Conservation (phyloP, 2,797 vertebrate genomes). For the Pogoniulus pusillus region DNA sequence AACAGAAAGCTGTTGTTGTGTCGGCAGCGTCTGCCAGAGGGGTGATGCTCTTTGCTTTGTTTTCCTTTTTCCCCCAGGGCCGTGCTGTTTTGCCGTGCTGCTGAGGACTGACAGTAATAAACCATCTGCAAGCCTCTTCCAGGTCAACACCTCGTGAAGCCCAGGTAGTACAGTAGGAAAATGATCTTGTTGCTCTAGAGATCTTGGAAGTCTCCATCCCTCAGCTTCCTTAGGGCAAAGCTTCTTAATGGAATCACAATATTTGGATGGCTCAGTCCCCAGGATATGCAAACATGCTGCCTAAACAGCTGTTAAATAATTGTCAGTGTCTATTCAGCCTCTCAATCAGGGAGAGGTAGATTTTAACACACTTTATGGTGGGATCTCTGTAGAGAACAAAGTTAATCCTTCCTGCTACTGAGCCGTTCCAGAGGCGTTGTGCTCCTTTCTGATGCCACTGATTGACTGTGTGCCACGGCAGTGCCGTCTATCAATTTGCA, state of each 20-base stretch:
- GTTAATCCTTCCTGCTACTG: not conserved
- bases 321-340: constrained; percentile 43
- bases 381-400: not conserved
- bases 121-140: not conserved
- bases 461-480: not conserved
- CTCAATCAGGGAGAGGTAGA: constrained; percentile 16
- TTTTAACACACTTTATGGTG: constrained; percentile 15
- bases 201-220: not conserved
- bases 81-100: not conserved
- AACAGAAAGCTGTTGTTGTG: not conserved
- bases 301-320: constrained; percentile 63
- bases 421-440: not conserved
- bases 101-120: not conserved
- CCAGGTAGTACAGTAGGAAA: not conserved
- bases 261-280: constrained; percentile 45
- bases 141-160: not conserved
- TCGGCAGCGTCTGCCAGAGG: not conserved
- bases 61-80: not conserved
- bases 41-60: not conserved
- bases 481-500: not conserved
- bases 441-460: not conserved
- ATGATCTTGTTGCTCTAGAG: not conserved
- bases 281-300: constrained; percentile 39
- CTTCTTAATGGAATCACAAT: constrained; percentile 58
- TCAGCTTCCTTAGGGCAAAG: constrained; percentile 36